A percentile compares a stretch with the other conserved stretches of the same genome.
Conservation (phyloP, 2,797 vertebrate genomes). For the Peromyscus attwateri region DNA sequence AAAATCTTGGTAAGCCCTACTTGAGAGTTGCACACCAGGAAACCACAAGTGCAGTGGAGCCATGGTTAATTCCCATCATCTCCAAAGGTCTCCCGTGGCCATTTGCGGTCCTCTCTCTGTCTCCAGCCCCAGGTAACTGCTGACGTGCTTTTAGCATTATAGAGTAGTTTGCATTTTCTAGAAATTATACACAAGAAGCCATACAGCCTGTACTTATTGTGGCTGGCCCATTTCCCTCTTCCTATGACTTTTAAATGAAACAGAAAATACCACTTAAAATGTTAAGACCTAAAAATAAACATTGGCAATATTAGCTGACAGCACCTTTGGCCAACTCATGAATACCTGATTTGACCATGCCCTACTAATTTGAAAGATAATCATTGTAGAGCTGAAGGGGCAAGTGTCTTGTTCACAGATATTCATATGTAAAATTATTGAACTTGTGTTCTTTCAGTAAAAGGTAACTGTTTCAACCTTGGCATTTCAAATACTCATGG, state of each 20-base stretch:
- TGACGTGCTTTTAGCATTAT: conserved; percentile 45
- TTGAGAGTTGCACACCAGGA: not conserved
- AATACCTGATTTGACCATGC: not conserved
- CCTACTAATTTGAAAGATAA: conserved; percentile 34
- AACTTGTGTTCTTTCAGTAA: not conserved
- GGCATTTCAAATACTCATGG: not conserved
- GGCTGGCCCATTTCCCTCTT: not conserved
- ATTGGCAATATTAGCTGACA: not conserved
- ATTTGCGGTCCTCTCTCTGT: not conserved
- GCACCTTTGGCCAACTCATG: not conserved
- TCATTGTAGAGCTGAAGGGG: not conserved
- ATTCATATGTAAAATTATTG: conserved; percentile 3
- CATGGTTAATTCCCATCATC: not conserved
- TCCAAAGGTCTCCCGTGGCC: not conserved
- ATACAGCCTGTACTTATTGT: not conserved
- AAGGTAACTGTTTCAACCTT: not conserved
- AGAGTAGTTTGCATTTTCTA: conserved; percentile 49
- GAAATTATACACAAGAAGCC: not conserved
- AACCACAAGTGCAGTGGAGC: not conserved
- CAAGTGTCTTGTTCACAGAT: not conserved
- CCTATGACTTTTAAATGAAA: conserved; percentile 39
- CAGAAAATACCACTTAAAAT: conserved; percentile 51
- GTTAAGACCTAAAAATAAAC: not conserved
- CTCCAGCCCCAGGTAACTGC: not conserved
- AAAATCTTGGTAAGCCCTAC: not conserved